phyloP scores from a whole-genome alignment of 2,113 vertebrate species.

The Axis porcinus region DNA sequence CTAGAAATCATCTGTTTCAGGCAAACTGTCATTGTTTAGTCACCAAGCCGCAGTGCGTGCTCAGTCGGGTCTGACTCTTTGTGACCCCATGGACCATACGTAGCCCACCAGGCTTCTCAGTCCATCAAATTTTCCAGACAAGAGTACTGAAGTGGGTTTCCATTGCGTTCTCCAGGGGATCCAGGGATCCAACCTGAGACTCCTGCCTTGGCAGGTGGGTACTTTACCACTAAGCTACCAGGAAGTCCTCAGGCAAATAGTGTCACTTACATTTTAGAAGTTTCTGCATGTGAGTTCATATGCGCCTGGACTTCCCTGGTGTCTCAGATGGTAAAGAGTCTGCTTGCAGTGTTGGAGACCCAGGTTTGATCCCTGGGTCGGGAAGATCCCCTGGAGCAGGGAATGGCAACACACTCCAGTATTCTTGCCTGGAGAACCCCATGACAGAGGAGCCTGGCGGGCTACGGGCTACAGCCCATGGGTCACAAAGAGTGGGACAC shows the following conservation, averaged over 20 bases:
- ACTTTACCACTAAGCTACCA: background rate
- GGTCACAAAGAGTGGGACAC: background rate
- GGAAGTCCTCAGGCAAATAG: background rate
- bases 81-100: background rate
- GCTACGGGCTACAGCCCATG: fast-evolving
- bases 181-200: background rate
- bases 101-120: background rate
- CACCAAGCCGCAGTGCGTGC: background rate
- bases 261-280: background rate
- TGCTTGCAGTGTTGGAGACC: background rate
- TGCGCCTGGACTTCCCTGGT: background rate
- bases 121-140: background rate
- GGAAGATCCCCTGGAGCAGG: background rate
- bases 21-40: background rate
- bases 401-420: fast-evolving
- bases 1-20: background rate
- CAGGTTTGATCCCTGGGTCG: background rate
- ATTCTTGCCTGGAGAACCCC: background rate
- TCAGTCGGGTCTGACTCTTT: background rate
- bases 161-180: background rate
- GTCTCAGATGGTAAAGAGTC: background rate
- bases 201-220: background rate
- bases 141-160: background rate
- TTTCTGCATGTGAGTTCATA: background rate
- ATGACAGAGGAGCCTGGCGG: background rate